Base-by-base conservation (phyloP, 2,888 invertebrate genomes). In the Watsonalla binaria region DNA sequence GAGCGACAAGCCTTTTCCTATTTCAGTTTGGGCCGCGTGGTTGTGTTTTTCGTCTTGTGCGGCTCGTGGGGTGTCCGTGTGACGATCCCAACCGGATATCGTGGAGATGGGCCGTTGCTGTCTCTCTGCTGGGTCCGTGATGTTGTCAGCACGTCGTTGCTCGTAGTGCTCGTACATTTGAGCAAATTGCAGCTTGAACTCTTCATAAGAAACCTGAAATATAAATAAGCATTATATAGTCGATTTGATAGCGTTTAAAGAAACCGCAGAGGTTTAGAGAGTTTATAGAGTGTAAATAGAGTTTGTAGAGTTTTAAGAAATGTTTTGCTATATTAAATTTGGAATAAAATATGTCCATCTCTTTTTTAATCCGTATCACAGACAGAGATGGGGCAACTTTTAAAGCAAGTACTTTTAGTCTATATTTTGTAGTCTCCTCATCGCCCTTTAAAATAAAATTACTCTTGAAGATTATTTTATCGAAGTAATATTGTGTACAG, bases 161-260 rank as follows among this genome's bases (percentile, higher is more conserved):
- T 98, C 98, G 79, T 98, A 99, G 78, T 97, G 97, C 77, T 97
- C 97, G 80, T 98, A 98, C 97, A 98, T 98, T 90, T 98, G 97
- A 39, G 98, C 97, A 87, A 99, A 98, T 84, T 99, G 98, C 6
- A 98, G 93, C 77, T 98, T 97, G 86, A 99, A 99, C 84, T 99
- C 99, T 90, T 99, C 99, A 82, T 98, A 98, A 0, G 99, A 98
- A 7, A 99, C 97, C 97, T 97, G 75, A 6, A 82, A 78, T 5
- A 42, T 8, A 42, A 11, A 11, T 4, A 11, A 42, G 11, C 5
- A 42, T 42, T n/a, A n/a, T n/a, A n/a, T n/a, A n/a, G n/a, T n/a
- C n/a, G n/a, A n/a, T n/a, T n/a, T n/a, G n/a, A n/a, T n/a, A n/a
- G n/a, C n/a, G n/a, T n/a, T n/a, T n/a, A n/a, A n/a, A n/a, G n/a